Evolutionary conservation across 1,140 invertebrate genomes (phyloP).

Genomic region (Chlorops oryzae): DNA sequence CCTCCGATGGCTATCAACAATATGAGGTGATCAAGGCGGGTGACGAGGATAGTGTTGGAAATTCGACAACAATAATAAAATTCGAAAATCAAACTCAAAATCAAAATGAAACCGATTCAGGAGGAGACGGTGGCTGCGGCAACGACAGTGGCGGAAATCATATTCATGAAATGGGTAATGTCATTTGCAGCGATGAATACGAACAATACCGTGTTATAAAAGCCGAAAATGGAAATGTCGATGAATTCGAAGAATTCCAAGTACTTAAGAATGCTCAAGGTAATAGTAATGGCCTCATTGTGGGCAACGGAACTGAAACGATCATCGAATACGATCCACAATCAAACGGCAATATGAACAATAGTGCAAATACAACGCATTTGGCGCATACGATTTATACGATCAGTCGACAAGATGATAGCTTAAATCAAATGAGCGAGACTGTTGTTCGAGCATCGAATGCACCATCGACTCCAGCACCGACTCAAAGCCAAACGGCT

Average conservation of each 20-base stretch:
- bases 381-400: constrained; percentile 6
- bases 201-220: no score
- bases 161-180: no score
- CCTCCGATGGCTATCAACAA: constrained; percentile 31
- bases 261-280: constrained; percentile 11
- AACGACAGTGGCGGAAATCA: constrained; percentile 26
- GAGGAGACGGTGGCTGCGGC: constrained; percentile 15
- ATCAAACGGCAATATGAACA: constrained; percentile 5
- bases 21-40: constrained; percentile 35
- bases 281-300: neutral
- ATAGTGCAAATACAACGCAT: constrained; percentile 13
- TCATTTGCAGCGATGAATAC: no score
- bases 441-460: constrained; percentile 15
- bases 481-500: constrained; percentile 40
- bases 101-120: no score
- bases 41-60: constrained; percentile 19
- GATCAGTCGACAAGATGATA: constrained; percentile 13
- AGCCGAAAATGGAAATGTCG: no score
- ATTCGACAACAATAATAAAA: neutral
- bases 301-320: neutral
- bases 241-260: constrained; percentile 7
- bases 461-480: constrained; percentile 20
- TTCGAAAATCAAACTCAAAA: no score
- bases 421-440: constrained; percentile 21
- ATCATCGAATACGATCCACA: neutral